phyloP scores from a whole-genome alignment of 2,888 invertebrate species.

The Cephalotes varians region DNA sequence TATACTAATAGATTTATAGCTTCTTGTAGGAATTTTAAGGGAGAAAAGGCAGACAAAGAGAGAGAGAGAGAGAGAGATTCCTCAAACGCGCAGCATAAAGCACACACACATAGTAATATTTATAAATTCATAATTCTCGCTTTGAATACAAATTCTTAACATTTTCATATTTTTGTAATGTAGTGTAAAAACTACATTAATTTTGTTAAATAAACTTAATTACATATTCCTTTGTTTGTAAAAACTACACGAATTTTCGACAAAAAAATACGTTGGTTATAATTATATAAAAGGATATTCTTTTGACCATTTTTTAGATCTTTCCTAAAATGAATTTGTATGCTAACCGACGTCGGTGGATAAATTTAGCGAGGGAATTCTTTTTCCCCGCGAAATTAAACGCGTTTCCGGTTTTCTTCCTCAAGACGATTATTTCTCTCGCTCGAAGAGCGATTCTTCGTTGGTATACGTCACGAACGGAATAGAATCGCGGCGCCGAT shows the following conservation, averaged over 20 bases:
- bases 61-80: background rate
- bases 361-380: conserved; percentile 17
- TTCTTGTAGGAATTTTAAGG: background rate
- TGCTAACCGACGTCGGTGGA: background rate
- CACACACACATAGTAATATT: background rate
- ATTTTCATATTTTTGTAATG: background rate
- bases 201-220: conserved; percentile 1
- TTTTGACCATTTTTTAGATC: background rate
- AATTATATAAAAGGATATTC: background rate
- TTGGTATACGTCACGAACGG: conserved; percentile 26
- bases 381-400: conserved; percentile 24
- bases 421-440: conserved; percentile 43
- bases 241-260: background rate
- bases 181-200: background rate
- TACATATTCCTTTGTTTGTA: background rate
- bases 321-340: conserved; percentile 29
- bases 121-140: background rate
- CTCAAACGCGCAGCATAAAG: background rate
- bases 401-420: conserved; percentile 16
- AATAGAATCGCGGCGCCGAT: conserved; percentile 36
- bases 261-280: background rate
- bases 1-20: conserved; percentile 36
- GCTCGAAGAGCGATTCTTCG: background rate
- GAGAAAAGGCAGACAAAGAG: background rate
- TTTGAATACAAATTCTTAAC: background rate